phyloP scores from a whole-genome alignment of 1,140 invertebrate species.

The Neodiprion fabricii region DNA sequence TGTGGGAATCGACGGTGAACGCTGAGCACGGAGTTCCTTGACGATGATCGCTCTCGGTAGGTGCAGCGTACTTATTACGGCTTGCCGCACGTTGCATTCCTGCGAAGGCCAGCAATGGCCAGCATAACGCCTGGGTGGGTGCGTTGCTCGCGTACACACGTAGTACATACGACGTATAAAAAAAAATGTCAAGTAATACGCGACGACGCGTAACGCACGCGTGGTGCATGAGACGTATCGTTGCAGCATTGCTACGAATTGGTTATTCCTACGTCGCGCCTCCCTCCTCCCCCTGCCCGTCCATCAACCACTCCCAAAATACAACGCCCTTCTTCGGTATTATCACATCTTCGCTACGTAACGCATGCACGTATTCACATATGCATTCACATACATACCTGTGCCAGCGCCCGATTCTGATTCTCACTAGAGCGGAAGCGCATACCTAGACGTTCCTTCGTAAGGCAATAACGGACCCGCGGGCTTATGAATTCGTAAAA shows the following conservation, averaged over 20 bases:
- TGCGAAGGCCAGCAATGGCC: not conserved
- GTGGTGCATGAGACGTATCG: not conserved
- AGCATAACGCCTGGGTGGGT: not conserved
- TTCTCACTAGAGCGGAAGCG: slow-evolving; percentile 4
- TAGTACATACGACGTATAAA: not conserved
- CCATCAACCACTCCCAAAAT: not conserved
- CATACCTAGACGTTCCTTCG: not conserved
- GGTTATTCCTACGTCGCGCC: not conserved
- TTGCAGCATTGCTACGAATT: not conserved
- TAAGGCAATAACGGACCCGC: not conserved
- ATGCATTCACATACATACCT: too few species aligned
- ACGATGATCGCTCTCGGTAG: not conserved
- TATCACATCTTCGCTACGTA: not conserved
- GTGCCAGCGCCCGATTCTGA: not conserved
- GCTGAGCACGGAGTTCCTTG: not conserved
- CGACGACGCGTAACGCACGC: not conserved
- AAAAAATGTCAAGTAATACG: not conserved
- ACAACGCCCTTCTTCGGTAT: not conserved
- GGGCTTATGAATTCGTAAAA: not conserved
- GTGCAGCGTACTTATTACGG: not conserved
- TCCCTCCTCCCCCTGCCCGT: not conserved
- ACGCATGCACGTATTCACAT: not conserved
- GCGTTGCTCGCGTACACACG: not conserved
- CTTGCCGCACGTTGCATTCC: not conserved
- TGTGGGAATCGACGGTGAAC: not conserved